Base-by-base conservation (phyloP, 2,888 invertebrate genomes). In the Liodrosophila aerea region DNA sequence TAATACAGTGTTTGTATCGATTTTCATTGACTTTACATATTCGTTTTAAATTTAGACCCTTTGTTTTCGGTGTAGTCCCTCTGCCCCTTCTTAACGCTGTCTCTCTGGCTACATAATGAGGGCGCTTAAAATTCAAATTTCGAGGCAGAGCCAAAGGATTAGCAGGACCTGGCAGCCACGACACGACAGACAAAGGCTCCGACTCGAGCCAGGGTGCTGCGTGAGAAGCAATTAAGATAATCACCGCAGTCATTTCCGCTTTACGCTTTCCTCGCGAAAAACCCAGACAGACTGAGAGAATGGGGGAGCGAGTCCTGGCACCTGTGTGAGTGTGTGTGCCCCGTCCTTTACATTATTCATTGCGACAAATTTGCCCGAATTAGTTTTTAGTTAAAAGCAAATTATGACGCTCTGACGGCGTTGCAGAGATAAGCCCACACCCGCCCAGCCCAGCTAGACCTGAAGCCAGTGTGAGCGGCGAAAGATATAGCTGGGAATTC, bases 161-260 rank as follows among this genome's bases (percentile, higher is more conserved):
- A 69, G 66, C 61, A 36, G 44, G 33, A 37, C 27, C 33, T 31
- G 31, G 27, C 30, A 47, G 8, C 46, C 22, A 22, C 22, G 22
- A 37, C 29, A 47, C 2, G 9, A 15, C 18, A 49, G 49, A 13
- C 12, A 39, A 4, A 12, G 18, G 16, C 16, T 34, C 18, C 27
- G 47, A 22, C 33, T 22, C 49, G 43, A 60, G 64, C 40, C n/a
- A n/a, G 15, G 7, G 52, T 49, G 51, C 29, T 52, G 36, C 37
- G 78, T 77, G 83, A 78, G 74, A 76, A 84, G 64, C 77, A 85
- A 85, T 81, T 85, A 85, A 84, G 84, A 85, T 81, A 81, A 81
- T 85, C 86, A 69, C 74, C 66, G 60, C 67, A 70, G 80, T 80
- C 84, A 73, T 81, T 81, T 85, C 81, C 84, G 81, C 68, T 76